Evolutionary conservation across 2,113 vertebrate species (phyloP).

Genomic region (Scolopax mira): DNA sequence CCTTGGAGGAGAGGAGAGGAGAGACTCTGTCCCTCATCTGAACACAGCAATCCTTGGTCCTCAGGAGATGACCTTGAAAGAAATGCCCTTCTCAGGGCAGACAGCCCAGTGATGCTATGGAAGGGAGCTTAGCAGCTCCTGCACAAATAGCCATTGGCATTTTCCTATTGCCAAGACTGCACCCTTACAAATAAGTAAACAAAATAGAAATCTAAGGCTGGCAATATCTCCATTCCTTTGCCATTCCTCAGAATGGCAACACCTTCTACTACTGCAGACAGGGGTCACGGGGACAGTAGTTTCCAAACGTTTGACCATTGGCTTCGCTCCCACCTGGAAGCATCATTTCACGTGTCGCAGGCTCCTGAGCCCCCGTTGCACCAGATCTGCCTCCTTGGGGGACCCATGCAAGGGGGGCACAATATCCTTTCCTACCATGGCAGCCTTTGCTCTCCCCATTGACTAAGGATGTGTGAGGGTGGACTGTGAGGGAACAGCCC

Average conservation of each 20-base stretch:
- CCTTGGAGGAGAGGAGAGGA: not conserved
- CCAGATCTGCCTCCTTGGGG: not conserved
- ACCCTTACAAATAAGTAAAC: not conserved
- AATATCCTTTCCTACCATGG: no score
- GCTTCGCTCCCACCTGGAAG: not conserved
- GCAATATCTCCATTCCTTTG: not conserved
- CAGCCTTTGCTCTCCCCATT: not conserved
- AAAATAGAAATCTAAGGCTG: not conserved
- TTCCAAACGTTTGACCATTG: not conserved
- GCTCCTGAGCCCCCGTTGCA: rapidly evolving
- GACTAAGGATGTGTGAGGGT: rapidly evolving
- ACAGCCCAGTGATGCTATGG: not conserved
- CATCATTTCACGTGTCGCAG: not conserved
- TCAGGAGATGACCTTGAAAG: not conserved
- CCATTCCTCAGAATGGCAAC: not conserved
- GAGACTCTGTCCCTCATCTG: not conserved
- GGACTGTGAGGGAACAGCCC: not conserved
- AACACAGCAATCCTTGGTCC: not conserved
- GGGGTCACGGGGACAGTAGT: not conserved
- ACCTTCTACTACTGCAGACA: not conserved
- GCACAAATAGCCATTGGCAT: not conserved
- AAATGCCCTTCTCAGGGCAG: not conserved
- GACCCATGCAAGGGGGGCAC: not conserved
- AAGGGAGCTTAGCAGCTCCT: not conserved
- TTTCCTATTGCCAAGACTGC: not conserved